These are phyloP conservation scores for Apamea epomidion DNA, from an alignment of 2,888 invertebrate species.

Conservation along the genomic window DNA sequence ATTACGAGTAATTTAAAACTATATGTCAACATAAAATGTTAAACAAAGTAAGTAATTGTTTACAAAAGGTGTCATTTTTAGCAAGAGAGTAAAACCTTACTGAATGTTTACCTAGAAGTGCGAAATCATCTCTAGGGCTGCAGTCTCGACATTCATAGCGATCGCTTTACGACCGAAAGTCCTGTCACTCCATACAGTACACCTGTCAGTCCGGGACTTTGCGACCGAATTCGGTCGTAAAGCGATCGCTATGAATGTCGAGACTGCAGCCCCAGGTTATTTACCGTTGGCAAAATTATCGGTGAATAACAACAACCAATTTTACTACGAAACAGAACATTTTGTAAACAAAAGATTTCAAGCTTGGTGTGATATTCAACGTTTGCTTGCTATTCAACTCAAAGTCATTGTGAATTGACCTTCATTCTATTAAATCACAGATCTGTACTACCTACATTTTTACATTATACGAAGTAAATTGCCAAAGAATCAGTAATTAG, in stretches of 20 bases:
- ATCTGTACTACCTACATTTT: background rate
- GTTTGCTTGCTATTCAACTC: slow-evolving; percentile 11
- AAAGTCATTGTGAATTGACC: slow-evolving; percentile 34
- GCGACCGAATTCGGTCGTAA: no score
- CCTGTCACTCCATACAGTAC: no score
- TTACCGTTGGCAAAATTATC: background rate
- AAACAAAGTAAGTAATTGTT: background rate
- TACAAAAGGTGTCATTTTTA: background rate
- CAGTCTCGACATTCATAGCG: no score
- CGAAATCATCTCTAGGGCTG: slow-evolving; percentile 25
- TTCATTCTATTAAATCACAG: slow-evolving; percentile 7
- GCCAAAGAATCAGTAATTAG: slow-evolving; percentile 18
- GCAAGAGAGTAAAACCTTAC: background rate
- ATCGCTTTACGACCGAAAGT: no score
- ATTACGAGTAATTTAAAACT: no score
- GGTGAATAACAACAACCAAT: background rate
- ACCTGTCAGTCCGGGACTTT: no score
- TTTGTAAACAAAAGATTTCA: slow-evolving; percentile 28
- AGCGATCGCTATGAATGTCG: no score
- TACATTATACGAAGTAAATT: background rate
- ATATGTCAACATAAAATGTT: background rate
- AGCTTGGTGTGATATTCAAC: background rate
- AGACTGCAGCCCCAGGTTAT: no score
- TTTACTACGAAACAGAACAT: slow-evolving; percentile 10
- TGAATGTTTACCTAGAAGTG: slow-evolving; percentile 9